phyloP scores from a whole-genome alignment of 2,797 vertebrate genomes.

The Sylvilagus floridanus region DNA sequence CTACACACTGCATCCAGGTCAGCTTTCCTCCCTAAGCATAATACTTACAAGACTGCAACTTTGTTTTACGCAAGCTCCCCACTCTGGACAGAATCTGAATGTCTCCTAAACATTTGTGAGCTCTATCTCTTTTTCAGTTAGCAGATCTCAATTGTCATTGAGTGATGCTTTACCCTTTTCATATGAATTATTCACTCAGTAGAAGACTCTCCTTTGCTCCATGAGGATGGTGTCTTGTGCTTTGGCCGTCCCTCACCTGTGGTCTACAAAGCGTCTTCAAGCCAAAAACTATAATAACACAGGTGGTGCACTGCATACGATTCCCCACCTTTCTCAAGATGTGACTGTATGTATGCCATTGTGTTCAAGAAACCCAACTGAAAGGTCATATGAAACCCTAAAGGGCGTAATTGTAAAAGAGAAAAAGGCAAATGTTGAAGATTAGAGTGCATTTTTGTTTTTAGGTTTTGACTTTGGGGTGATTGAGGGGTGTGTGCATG shows the following conservation, averaged over 20 bases:
- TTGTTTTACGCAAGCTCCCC: neutral
- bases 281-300: neutral
- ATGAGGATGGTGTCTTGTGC: neutral
- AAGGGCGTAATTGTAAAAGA: neutral
- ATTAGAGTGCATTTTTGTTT: neutral
- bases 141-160: neutral
- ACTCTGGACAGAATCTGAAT: neutral
- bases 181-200: neutral
- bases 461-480: neutral
- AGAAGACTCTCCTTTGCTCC: neutral
- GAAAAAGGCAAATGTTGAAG: neutral
- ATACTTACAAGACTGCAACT: neutral
- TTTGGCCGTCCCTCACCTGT: neutral
- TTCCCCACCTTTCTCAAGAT: neutral
- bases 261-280: neutral
- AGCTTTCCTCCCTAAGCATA: neutral
- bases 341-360: too few species aligned
- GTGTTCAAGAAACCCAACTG: neutral
- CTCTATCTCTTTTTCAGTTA: neutral
- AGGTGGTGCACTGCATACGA: neutral
- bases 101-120: neutral
- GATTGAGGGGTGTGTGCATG: neutral
- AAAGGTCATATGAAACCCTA: neutral
- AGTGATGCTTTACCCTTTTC: neutral
- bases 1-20: neutral